Percentiles rank a stretch among this genome's conserved stretches.
Evolutionary conservation across 2,888 invertebrate species (phyloP).

Genomic region (Eupithecia dodoneata): DNA sequence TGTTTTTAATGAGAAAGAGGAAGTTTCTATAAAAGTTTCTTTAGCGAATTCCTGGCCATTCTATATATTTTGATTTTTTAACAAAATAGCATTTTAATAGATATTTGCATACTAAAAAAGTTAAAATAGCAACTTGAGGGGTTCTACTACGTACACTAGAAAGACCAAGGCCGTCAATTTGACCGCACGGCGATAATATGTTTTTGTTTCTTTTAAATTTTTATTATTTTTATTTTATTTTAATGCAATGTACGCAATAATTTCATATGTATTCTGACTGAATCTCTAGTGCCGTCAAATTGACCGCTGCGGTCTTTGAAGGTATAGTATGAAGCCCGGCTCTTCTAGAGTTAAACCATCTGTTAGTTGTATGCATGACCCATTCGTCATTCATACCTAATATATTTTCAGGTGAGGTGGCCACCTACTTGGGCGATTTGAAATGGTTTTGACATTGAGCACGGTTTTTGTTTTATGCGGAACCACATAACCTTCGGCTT

Average conservation of each 20-base stretch:
- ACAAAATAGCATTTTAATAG: not conserved
- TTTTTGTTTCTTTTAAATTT: too few relatives aligned
- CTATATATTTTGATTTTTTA: not conserved
- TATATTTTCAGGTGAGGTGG: conserved; percentile 17
- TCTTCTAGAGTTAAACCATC: not conserved
- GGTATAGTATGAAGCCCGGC: too few relatives aligned
- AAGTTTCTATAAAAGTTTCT: too few relatives aligned
- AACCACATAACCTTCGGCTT: conserved; percentile 40
- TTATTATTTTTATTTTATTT: too few relatives aligned
- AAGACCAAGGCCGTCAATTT: too few relatives aligned
- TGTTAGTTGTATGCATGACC: conserved; percentile 2
- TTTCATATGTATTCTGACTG: too few relatives aligned
- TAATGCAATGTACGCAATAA: too few relatives aligned
- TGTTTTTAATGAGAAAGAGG: too few relatives aligned
- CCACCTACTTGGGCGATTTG: conserved; percentile 26
- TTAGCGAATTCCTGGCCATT: too few relatives aligned
- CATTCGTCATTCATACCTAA: not conserved
- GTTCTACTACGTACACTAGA: not conserved
- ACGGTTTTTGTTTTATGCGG: conserved; percentile 35
- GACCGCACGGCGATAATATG: too few relatives aligned
- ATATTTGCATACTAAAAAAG: not conserved
- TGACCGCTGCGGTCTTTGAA: too few relatives aligned
- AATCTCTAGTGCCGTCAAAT: too few relatives aligned
- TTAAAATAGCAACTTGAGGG: not conserved
- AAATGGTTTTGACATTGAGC: conserved; percentile 34